Evolutionary conservation across 1,140 invertebrate genomes (phyloP).

Genomic region (Acromyrmex echinatior): DNA sequence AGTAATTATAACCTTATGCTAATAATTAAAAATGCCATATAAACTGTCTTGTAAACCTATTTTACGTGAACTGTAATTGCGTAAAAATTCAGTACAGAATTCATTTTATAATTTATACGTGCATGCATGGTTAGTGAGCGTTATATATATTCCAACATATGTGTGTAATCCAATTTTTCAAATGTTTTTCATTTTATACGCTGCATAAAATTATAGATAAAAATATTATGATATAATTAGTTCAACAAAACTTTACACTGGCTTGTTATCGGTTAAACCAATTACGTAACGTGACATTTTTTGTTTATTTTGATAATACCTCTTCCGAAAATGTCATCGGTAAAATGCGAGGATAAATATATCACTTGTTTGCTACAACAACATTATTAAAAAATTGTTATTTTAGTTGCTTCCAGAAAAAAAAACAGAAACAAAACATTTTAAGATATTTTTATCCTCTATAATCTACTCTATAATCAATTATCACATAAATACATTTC

Average conservation of each 20-base stretch:
- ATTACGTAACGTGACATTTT: neutral
- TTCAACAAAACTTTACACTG: neutral
- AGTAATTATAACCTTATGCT: neutral
- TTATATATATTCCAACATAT: neutral
- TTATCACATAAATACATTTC: too few relatives aligned
- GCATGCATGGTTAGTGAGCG: neutral
- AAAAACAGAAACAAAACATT: too few relatives aligned
- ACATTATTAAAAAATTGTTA: too few relatives aligned
- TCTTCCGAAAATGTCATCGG: neutral
- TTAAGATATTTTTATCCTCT: too few relatives aligned
- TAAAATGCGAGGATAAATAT: neutral
- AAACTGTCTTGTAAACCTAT: neutral
- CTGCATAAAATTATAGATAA: neutral
- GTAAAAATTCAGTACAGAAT: neutral
- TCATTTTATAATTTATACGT: slow-evolving; percentile 4
- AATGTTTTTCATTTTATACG: neutral
- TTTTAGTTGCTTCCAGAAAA: too few relatives aligned
- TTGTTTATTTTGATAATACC: neutral
- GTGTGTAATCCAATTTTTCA: neutral
- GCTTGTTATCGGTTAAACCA: neutral
- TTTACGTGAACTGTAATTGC: neutral
- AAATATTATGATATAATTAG: neutral
- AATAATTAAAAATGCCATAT: neutral
- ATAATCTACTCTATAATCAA: too few relatives aligned
- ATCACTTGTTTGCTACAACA: neutral